Percentiles rank a stretch among this genome's conserved stretches.
phyloP scores from a whole-genome alignment of 2,888 invertebrate genomes.

The Brachyptera putata region DNA sequence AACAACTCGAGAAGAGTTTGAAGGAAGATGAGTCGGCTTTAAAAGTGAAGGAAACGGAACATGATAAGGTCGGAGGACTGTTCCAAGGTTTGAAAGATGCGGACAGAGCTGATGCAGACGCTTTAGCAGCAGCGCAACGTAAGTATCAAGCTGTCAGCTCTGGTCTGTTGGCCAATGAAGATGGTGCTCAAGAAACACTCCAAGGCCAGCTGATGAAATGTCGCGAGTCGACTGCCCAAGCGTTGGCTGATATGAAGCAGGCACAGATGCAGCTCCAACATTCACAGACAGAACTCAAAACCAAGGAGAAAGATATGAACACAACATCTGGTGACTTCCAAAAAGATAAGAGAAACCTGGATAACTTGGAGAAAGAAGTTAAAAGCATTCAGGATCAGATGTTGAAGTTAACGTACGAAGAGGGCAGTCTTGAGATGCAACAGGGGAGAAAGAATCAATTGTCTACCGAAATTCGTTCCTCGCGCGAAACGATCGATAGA shows the following conservation, averaged over 20 bases:
- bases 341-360: constrained; percentile 58
- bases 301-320: constrained; percentile 63
- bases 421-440: constrained; percentile 55
- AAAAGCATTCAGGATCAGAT: constrained; percentile 8
- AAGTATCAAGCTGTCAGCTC: constrained; percentile 79
- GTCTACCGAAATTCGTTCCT: constrained; percentile 51
- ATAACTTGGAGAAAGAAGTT: constrained; percentile 54
- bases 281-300: constrained; percentile 56
- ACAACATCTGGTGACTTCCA: constrained; percentile 62
- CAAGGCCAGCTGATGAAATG: constrained; percentile 84
- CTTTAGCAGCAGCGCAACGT: constrained; percentile 67
- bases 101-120: constrained; percentile 62
- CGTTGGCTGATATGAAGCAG: constrained; percentile 73
- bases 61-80: constrained; percentile 56
- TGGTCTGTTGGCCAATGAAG: constrained; percentile 73
- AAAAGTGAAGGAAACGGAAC: constrained; percentile 55
- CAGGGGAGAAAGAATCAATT: constrained; percentile 50
- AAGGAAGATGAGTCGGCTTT: constrained; percentile 55
- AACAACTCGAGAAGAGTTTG: constrained; percentile 55
- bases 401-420: constrained; percentile 50
- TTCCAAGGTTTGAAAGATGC: constrained; percentile 65
- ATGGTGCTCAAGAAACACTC: constrained; percentile 71
- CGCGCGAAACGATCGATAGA: constrained; percentile 54
- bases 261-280: constrained; percentile 70
- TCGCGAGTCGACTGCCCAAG: constrained; percentile 62